Percentiles rank a stretch among this genome's conserved stretches.
These are phyloP conservation scores for Zhuqinia jingwanae DNA, from an alignment of 2,888 invertebrate species.

Conservation along the genomic window DNA sequence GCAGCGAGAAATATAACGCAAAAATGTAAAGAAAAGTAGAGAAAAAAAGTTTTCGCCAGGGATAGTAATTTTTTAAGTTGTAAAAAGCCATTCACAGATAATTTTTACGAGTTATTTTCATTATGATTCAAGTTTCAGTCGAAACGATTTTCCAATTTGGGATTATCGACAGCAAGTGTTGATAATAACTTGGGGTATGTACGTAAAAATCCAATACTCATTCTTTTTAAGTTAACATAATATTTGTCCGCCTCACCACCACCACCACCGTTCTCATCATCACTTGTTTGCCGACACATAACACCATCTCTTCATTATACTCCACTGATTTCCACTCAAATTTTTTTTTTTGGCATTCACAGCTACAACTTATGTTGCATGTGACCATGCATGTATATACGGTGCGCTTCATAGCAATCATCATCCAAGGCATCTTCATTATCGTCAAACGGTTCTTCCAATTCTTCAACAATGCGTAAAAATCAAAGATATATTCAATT, in stretches of 20 bases:
- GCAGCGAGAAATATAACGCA: constrained; percentile 20
- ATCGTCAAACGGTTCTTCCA: constrained; percentile 60
- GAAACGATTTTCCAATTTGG: constrained; percentile 68
- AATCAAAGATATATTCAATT: constrained; percentile 45
- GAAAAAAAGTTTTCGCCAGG: not conserved
- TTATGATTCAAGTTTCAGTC: constrained; percentile 40
- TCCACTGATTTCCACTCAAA: not conserved
- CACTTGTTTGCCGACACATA: not conserved
- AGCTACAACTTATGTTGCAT: no score
- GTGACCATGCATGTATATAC: no score
- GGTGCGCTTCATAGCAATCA: no score
- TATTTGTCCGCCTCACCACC: constrained; percentile 31
- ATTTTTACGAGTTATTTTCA: constrained; percentile 52
- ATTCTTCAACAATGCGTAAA: constrained; percentile 24
- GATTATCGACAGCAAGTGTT: constrained; percentile 46
- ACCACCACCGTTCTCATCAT: no score
- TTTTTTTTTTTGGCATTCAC: not conserved
- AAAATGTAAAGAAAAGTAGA: not conserved
- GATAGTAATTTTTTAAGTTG: constrained; percentile 41
- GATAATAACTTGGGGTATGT: constrained; percentile 12
- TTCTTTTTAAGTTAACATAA: constrained; percentile 6
- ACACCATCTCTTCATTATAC: not conserved
- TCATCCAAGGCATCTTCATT: constrained; percentile 52
- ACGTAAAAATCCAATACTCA: no score
- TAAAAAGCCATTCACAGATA: constrained; percentile 54